These are phyloP conservation scores for Melinaea marsaeus DNA, from an alignment of 2,888 invertebrate species.

Conservation along the genomic window DNA sequence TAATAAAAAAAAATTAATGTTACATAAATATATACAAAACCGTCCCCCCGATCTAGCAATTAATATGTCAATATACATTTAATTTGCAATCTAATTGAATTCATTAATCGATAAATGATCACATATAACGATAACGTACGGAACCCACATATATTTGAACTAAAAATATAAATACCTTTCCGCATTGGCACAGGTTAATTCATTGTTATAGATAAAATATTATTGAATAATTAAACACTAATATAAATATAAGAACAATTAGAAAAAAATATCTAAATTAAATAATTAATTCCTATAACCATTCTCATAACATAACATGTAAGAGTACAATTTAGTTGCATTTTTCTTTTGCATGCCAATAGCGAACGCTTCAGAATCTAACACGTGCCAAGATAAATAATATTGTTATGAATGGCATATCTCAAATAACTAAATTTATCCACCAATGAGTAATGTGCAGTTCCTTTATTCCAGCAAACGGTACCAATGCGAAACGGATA, in stretches of 20 bases:
- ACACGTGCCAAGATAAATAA: conserved; percentile 21
- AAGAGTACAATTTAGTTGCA: not conserved
- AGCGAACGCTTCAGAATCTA: conserved; percentile 4
- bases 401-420: conserved; percentile 18
- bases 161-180: not conserved
- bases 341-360: conserved; percentile 13
- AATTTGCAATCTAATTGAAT: too few species aligned
- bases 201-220: not conserved
- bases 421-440: conserved; percentile 15
- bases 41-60: too few species aligned
- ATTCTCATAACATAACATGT: not conserved
- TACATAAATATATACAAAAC: too few species aligned
- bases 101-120: not conserved
- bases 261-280: not conserved
- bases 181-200: conserved; percentile 1
- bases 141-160: not conserved
- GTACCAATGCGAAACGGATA: conserved; percentile 19
- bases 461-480: conserved; percentile 2
- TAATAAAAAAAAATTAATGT: too few species aligned
- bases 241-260: not conserved
- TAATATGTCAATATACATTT: too few species aligned
- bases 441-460: not conserved
- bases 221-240: not conserved
- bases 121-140: not conserved
- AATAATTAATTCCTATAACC: not conserved